These are phyloP conservation scores for Apostichopus parvimensis DNA, from an alignment of 35 echinoderm and acorn worm species.

Conservation along the genomic window DNA sequence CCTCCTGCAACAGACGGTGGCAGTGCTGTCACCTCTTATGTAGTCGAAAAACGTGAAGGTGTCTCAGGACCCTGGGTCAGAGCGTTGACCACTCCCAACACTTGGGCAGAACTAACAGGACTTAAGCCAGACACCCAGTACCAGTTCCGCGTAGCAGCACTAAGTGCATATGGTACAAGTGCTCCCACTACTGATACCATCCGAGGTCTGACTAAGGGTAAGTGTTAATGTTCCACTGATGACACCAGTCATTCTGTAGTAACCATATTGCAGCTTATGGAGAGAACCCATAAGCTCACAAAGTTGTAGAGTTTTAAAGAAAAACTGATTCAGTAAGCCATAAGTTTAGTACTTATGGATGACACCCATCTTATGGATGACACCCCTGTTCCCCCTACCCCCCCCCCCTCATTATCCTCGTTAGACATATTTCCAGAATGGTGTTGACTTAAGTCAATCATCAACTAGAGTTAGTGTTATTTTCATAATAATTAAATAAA, in stretches of 20 bases:
- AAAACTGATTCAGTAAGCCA: too few relatives aligned
- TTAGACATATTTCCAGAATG: too few relatives aligned
- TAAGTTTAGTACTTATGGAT: too few relatives aligned
- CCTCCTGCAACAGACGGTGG: slow-evolving; percentile 92
- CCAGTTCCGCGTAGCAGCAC: slow-evolving; percentile 84
- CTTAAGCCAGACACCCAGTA: slow-evolving; percentile 89
- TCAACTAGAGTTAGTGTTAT: too few relatives aligned
- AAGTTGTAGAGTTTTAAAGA: too few relatives aligned
- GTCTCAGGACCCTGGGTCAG: slow-evolving; percentile 69
- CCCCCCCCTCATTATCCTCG: not conserved
- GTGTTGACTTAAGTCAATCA: too few relatives aligned
- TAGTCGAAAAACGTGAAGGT: slow-evolving; percentile 85
- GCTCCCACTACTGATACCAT: slow-evolving; percentile 68
- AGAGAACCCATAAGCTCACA: too few relatives aligned
- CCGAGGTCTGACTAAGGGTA: slow-evolving; percentile 72
- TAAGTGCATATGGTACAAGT: slow-evolving; percentile 87
- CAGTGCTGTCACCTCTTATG: slow-evolving; percentile 73
- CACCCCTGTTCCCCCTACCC: too few relatives aligned
- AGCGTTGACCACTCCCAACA: slow-evolving; percentile 78
- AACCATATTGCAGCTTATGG: too few relatives aligned
- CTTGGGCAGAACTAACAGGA: slow-evolving; percentile 70
- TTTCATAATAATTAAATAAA: too few relatives aligned
- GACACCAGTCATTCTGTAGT: too few relatives aligned
- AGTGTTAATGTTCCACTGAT: slow-evolving; percentile 5
- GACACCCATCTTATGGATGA: too few relatives aligned